Conservation (phyloP, 2,797 vertebrate genomes). For the Cottoperca gobio region DNA sequence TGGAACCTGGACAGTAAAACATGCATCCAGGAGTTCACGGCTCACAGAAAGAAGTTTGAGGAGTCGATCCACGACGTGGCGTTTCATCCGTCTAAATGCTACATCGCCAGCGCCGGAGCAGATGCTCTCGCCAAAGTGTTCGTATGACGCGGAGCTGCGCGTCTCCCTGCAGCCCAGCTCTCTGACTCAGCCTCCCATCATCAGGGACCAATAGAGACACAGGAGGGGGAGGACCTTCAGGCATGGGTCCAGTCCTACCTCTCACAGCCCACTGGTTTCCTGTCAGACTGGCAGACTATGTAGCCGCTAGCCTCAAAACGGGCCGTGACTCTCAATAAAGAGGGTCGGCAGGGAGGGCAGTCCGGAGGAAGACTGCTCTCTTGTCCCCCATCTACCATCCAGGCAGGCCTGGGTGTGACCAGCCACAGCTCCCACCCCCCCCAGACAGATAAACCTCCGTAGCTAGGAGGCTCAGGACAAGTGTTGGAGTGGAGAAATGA, state of each 20-base stretch:
- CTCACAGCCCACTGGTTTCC: slow-evolving; percentile 74
- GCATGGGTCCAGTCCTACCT: slow-evolving; percentile 65
- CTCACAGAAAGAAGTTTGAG: slow-evolving; percentile 97
- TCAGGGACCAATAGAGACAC: slow-evolving; percentile 81
- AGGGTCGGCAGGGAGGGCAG: slow-evolving; percentile 62
- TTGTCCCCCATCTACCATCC: slow-evolving; percentile 80
- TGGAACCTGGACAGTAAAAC: slow-evolving; percentile 99
- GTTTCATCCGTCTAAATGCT: slow-evolving; percentile 97
- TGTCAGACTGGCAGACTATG: slow-evolving; percentile 72
- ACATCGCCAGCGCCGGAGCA: slow-evolving; percentile 97
- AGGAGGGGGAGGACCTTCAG: slow-evolving; percentile 70
- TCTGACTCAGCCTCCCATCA: slow-evolving; percentile 70
- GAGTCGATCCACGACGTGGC: slow-evolving; percentile 98
- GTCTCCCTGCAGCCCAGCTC: slow-evolving; percentile 66
- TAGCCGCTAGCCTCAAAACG: slow-evolving; percentile 68
- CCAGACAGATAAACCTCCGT: slow-evolving; percentile 68
- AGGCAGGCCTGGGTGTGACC: slow-evolving; percentile 95
- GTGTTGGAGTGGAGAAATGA: slow-evolving; percentile 63
- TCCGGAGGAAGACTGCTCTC: slow-evolving; percentile 82
- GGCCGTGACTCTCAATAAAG: slow-evolving; percentile 56
- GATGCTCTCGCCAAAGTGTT: slow-evolving; percentile 99
- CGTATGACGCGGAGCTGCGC: slow-evolving; percentile 90
- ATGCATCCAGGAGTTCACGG: slow-evolving; percentile 98
- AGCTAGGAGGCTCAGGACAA: slow-evolving; percentile 77
- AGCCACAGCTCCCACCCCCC: slow-evolving; percentile 69